Evolutionary conservation across 2,113 vertebrate genomes (phyloP).

Genomic region (Etheostoma cragini): DNA sequence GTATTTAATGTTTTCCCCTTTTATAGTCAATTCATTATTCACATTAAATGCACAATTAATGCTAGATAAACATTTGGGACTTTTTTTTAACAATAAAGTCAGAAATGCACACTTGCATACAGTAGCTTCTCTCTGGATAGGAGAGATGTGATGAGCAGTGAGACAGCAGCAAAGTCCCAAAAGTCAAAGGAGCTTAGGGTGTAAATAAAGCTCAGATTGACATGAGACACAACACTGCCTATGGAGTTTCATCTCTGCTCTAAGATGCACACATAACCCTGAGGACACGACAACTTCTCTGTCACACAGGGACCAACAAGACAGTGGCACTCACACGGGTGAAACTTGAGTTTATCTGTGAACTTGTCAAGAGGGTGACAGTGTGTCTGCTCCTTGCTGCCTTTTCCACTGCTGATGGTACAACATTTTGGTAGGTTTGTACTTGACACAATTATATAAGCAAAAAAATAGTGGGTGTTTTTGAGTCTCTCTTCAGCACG

Average conservation of each 20-base stretch:
- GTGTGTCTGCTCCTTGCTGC: neutral
- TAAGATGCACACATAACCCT: conserved; percentile 57
- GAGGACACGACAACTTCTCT: conserved; percentile 59
- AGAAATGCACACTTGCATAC: conserved; percentile 16
- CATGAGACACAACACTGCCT: conserved; percentile 63
- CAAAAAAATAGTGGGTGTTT: neutral
- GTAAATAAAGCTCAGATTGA: conserved; percentile 59
- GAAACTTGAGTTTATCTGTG: conserved; percentile 56
- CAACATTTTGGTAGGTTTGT: neutral
- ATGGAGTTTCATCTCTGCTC: conserved; percentile 50
- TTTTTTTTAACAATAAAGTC: conserved; percentile 5
- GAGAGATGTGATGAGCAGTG: conserved; percentile 31
- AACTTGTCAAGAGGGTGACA: conserved; percentile 56
- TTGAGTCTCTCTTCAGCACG: neutral
- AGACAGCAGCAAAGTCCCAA: conserved; percentile 48
- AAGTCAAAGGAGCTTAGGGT: conserved; percentile 57
- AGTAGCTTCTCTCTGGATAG: neutral
- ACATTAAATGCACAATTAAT: neutral
- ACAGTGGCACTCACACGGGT: conserved; percentile 47
- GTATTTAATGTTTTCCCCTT: neutral
- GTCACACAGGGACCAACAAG: conserved; percentile 54
- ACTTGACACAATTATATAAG: neutral
- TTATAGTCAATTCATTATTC: conserved; percentile 10
- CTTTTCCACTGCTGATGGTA: conserved; percentile 6
- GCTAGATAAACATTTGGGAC: neutral